A percentile compares a stretch with the other conserved stretches of the same genome.
These are phyloP conservation scores for Sparus aurata DNA, from an alignment of 2,797 vertebrate species.

Conservation along the genomic window DNA sequence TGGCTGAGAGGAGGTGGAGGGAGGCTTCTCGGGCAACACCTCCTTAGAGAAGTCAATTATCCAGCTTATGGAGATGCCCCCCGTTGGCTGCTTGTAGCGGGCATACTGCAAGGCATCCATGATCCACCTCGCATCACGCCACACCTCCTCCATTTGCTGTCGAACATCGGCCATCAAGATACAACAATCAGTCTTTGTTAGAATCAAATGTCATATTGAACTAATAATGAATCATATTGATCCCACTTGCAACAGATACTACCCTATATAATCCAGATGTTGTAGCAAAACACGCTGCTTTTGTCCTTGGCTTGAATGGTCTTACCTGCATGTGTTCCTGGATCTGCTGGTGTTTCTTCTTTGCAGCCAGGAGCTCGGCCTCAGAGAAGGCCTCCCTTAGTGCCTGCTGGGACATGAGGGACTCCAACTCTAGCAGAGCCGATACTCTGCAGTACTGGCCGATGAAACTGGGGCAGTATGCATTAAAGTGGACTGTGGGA, in stretches of 20 bases:
- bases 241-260: background rate
- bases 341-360: slow-evolving; percentile 92
- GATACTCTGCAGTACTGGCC: slow-evolving; percentile 92
- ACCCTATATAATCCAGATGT: background rate
- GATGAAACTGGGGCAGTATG: slow-evolving; percentile 90
- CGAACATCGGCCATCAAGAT: slow-evolving; percentile 1
- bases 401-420: slow-evolving; percentile 92
- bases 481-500: slow-evolving; percentile 90
- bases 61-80: slow-evolving; percentile 88
- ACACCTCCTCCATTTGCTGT: slow-evolving; percentile 95
- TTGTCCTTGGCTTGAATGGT: background rate
- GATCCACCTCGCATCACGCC: slow-evolving; percentile 95
- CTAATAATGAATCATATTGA: background rate
- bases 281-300: background rate
- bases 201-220: background rate
- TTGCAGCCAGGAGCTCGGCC: slow-evolving; percentile 87
- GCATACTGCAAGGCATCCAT: slow-evolving; percentile 93
- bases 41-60: slow-evolving; percentile 88
- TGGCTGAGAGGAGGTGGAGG: slow-evolving; percentile 85
- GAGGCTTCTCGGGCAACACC: slow-evolving; percentile 80
- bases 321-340: slow-evolving; percentile 92
- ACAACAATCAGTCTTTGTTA: background rate
- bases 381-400: slow-evolving; percentile 93
- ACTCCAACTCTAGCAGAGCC: slow-evolving; percentile 92
- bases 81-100: slow-evolving; percentile 92